Base-by-base conservation (phyloP, 2,888 invertebrate species). In the Brachylomia viminalis region DNA sequence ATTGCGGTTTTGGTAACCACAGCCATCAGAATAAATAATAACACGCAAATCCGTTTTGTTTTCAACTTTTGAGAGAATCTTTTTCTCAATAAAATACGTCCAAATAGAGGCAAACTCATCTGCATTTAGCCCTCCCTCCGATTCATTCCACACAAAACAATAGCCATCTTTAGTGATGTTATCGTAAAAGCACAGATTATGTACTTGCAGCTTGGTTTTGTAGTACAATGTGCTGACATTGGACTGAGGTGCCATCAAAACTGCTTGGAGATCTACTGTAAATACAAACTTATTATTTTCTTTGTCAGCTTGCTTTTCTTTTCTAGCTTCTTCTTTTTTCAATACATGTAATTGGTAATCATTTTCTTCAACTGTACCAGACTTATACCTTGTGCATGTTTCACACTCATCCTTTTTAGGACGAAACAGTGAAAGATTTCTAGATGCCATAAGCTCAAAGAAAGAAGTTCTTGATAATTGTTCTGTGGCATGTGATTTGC, bases 41-140 rank as follows among this genome's bases (percentile, higher is more conserved):
- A 77, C 52, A 58, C n/a, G 17, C 67, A 66, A 2, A 58, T 54
- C 47, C 33, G 59, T 42, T 38, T 62, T 61, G 56, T 76, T 33
- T 38, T 62, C 62, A 38, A 62, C 38, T 38, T 38, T 62, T 33
- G 62, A 62, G 38, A 62, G 38, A 68, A 77, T 38, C 13, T 75
- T 61, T 15, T 71, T 73, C 74, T 74, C 74, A 15, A 80, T 59
- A 52, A 78, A 76, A 61, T 66, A 38, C 27, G 62, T 30, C 69
- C 72, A 80, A 58, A 83, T 80, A 59, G 71, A 54, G n/a, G 82
- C 77, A 83, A 85, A 85, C 33, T 81, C 85, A 59, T 83, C 81
- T 27, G 82, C 62, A 69, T 82, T 81, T 17, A 83, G 30, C 27
- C 83, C 79, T 61, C 84, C 80, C 76, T 85, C 80, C 13, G 49